phyloP scores from a whole-genome alignment of 2,113 vertebrate genomes.

The cat (Felis catus) region F.catus_Fca126_mat1.0 CM031417.1:10157001-10157500 shows the following conservation, averaged over 20 bases:
- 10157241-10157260: neutral
- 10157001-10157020: neutral
- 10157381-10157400: neutral
- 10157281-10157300: neutral
- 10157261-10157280: neutral
- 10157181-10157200: neutral
- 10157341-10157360: neutral
- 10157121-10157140: neutral
- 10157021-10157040: neutral
- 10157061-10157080: neutral
- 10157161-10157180: neutral
- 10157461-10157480: neutral
- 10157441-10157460: neutral
- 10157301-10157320: neutral
- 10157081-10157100: neutral
- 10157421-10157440: neutral
- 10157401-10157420: neutral
- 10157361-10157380: neutral
- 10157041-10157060: neutral
- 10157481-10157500: neutral
- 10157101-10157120: neutral
- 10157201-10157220: neutral
- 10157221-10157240: neutral
- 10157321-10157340: neutral
- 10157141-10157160: neutral